phyloP scores from a whole-genome alignment of 2,888 invertebrate genomes.

The Seira musarum region DNA sequence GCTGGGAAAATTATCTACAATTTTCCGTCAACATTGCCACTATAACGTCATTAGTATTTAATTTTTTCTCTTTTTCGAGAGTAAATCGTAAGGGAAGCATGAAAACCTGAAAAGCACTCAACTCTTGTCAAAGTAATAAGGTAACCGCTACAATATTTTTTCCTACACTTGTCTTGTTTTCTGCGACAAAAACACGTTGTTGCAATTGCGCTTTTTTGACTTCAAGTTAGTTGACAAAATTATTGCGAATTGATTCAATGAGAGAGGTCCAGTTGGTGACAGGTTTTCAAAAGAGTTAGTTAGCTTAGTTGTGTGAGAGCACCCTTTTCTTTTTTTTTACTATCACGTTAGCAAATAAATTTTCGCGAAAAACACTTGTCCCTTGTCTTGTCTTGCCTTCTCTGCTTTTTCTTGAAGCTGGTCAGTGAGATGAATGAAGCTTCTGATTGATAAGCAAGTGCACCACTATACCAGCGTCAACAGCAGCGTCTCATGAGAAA shows the following conservation, averaged over 20 bases:
- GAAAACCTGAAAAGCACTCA: conserved; percentile 3
- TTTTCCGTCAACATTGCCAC: conserved; percentile 48
- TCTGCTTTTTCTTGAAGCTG: conserved; percentile 8
- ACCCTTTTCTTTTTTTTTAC: background rate
- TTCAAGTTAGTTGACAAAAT: too few relatives aligned
- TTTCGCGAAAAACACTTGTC: too few relatives aligned
- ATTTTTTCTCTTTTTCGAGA: background rate
- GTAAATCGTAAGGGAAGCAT: background rate
- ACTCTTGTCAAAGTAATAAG: background rate
- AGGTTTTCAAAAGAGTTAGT: background rate
- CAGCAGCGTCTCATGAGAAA: conserved; percentile 24
- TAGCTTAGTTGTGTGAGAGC: background rate
- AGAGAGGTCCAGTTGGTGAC: conserved; percentile 38
- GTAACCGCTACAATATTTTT: conserved; percentile 1
- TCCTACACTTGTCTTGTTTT: background rate
- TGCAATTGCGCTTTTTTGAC: too few relatives aligned
- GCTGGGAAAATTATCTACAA: conserved; percentile 29
- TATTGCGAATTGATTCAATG: conserved; percentile 6
- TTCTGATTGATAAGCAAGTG: background rate
- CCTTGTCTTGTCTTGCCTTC: background rate
- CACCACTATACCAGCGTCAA: background rate
- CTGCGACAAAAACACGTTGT: conserved; percentile 3
- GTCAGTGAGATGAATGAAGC: conserved; percentile 20
- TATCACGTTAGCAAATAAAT: background rate
- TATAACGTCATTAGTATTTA: background rate